Evolutionary conservation across 1,140 invertebrate species (phyloP).

Genomic region (Muscidifurax raptorellus): DNA sequence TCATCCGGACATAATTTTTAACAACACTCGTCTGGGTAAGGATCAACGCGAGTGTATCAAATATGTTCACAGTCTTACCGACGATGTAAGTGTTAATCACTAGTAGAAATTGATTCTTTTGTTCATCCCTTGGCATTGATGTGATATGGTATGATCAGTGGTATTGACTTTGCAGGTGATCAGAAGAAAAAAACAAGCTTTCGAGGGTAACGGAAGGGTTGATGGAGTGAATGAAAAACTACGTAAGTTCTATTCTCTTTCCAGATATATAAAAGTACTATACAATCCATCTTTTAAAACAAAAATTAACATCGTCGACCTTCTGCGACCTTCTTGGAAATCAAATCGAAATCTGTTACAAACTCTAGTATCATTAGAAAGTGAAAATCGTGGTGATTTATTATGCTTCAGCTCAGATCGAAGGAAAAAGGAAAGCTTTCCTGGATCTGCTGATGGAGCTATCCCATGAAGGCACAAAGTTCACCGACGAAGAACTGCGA

Average conservation of each 20-base stretch:
- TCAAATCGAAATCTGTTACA: neutral
- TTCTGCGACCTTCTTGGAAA: too few relatives aligned
- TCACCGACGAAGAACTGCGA: slow-evolving; percentile 78
- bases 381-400: neutral
- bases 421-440: slow-evolving; percentile 75
- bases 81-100: slow-evolving; percentile 69
- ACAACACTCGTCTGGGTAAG: slow-evolving; percentile 69
- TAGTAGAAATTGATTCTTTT: neutral
- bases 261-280: too few relatives aligned
- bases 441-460: slow-evolving; percentile 78
- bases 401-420: slow-evolving; percentile 21
- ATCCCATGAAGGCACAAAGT: slow-evolving; percentile 60
- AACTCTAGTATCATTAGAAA: neutral
- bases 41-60: slow-evolving; percentile 75
- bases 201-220: slow-evolving; percentile 55
- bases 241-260: neutral
- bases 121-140: too few relatives aligned
- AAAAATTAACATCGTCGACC: too few relatives aligned
- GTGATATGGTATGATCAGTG: too few relatives aligned
- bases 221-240: neutral
- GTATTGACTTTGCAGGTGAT: slow-evolving; percentile 66
- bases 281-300: too few relatives aligned
- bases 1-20: slow-evolving; percentile 77
- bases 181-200: slow-evolving; percentile 69
- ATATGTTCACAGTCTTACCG: slow-evolving; percentile 78